Base-by-base conservation (phyloP, 2,797 vertebrate species). In the Peromyscus attwateri region DNA sequence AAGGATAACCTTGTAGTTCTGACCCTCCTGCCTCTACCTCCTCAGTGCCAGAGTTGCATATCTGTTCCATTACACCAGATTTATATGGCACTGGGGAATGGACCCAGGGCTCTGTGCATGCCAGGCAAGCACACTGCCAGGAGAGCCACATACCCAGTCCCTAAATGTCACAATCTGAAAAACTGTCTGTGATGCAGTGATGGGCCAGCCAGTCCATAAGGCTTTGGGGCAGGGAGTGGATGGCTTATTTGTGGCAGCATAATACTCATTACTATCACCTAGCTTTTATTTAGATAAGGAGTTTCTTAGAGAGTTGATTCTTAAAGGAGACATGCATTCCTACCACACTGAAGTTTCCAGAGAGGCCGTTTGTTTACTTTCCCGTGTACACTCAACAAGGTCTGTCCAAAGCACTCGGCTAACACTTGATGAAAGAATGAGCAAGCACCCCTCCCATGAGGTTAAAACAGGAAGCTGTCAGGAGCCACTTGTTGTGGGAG, bases 221-320 rank as follows among this genome's bases (percentile, higher is more conserved):
- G 14, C 95, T 93, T 95, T 79, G 49, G 89, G 23, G 31, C 55
- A 43, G 40, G 82, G 19, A 40, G 81, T 6, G 37, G 71, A 73
- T 57, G 66, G 62, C 71, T 85, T 92, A 82, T 87, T 89, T 81
- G 31, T 81, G 34, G 25, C 62, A 60, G 3, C 73, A 46, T 29
- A 21, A n/a, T 31, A 43, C n/a, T 87, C 62, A 8, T 73, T 75
- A 70, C 66, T 55, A 49, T 62, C 68, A 25, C 76, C 49, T 25
- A 87, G 89, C 23, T 90, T 92, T 93, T 70, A 64, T 52, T 82
- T 43, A 81, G 64, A 29, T 43, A n/a, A 92, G n/a, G 43, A 29
- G 84, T 49, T 71, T 83, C 23, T 92, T 25, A 66, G 87, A 66
- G 64, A 84, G 60, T 19, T 2, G 52, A 25, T 49, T 60, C 73